These are phyloP conservation scores for Micronisus gabar DNA, from an alignment of 2,113 vertebrate species.

Conservation along the genomic window DNA sequence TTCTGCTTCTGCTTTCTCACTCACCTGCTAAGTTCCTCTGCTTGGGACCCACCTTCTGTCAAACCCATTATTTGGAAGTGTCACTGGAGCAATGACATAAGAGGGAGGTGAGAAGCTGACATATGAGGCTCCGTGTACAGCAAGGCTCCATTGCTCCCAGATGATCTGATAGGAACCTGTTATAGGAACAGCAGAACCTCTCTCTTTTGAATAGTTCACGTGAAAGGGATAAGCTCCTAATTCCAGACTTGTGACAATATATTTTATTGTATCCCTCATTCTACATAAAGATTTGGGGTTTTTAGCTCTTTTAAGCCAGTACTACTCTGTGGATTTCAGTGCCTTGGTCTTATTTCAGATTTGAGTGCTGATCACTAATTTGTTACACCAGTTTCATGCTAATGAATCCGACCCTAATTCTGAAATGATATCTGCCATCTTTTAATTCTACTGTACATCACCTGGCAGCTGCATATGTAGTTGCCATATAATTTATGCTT, in stretches of 20 bases:
- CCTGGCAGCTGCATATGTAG: conserved; percentile 33
- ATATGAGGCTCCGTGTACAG: fast-evolving
- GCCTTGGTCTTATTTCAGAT: not conserved
- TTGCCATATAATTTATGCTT: conserved; percentile 47
- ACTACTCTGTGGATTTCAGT: not conserved
- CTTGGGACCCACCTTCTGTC: not conserved
- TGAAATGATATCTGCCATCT: not conserved
- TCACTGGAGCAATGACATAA: not conserved
- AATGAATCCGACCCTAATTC: not conserved
- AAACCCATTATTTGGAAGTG: not conserved
- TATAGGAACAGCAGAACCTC: not conserved
- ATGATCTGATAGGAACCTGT: not conserved
- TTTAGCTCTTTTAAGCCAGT: not conserved
- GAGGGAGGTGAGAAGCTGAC: not conserved
- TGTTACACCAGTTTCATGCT: not conserved
- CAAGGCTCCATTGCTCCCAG: not conserved
- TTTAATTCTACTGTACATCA: conserved; percentile 29
- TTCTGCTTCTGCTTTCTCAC: not conserved
- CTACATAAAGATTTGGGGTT: not conserved
- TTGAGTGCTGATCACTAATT: not conserved
- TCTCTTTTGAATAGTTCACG: not conserved
- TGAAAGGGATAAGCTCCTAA: not conserved
- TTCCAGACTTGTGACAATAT: not conserved
- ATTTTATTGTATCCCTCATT: not conserved
- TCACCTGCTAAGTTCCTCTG: not conserved